Evolutionary conservation across 1,140 invertebrate genomes (phyloP).

Genomic region (Scaptomyza montana): DNA sequence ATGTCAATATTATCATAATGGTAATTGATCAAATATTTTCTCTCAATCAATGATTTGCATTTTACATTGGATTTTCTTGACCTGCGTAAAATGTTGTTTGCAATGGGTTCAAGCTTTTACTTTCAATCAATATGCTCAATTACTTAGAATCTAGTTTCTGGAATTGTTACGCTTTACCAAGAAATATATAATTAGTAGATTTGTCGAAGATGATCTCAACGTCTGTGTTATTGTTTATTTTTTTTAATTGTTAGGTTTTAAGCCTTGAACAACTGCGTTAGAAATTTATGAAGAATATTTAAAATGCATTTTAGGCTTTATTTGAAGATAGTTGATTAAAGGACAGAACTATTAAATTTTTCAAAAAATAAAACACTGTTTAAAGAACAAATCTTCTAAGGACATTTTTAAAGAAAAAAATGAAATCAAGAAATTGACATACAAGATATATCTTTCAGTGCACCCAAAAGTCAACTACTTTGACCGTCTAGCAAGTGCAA

Average conservation of each 20-base stretch:
- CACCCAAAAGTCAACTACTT: slow-evolving; percentile 53
- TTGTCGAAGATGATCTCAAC: slow-evolving; percentile 17
- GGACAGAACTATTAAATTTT: too few species aligned
- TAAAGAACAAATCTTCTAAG: too few species aligned
- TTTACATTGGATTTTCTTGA: slow-evolving; percentile 56
- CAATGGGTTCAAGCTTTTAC: slow-evolving; percentile 57
- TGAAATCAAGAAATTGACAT: too few species aligned
- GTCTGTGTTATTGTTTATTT: neutral
- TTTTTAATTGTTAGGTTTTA: neutral
- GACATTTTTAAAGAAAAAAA: too few species aligned
- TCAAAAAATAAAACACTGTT: too few species aligned
- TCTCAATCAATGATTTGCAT: slow-evolving; percentile 54
- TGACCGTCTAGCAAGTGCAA: slow-evolving; percentile 47
- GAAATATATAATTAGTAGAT: slow-evolving; percentile 12
- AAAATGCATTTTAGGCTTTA: too few species aligned
- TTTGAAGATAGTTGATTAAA: too few species aligned
- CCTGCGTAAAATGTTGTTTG: slow-evolving; percentile 42
- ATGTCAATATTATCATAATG: slow-evolving; percentile 60
- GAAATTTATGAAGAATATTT: too few species aligned
- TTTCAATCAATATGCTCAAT: slow-evolving; percentile 48
- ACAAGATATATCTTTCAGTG: neutral
- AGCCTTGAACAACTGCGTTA: neutral
- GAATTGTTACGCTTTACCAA: slow-evolving; percentile 6
- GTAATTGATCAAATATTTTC: slow-evolving; percentile 77
- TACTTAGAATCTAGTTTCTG: slow-evolving; percentile 8